Conservation (phyloP, 2,797 vertebrate species). For the Artibeus lituratus region DNA sequence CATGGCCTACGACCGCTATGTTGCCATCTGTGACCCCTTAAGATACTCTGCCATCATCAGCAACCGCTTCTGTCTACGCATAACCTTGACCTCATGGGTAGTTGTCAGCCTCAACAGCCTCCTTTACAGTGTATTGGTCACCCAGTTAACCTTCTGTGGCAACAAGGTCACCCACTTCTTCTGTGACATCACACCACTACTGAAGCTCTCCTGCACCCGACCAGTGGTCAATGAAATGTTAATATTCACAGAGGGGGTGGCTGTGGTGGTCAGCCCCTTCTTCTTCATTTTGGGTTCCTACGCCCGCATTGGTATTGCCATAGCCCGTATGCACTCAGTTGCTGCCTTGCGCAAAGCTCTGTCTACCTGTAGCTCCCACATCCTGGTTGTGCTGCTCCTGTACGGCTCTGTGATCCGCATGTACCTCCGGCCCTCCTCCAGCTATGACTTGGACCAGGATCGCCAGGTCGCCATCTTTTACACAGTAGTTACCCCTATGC, state of each 20-base stretch:
- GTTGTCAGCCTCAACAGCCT: constrained; percentile 68
- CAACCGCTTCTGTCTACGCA: constrained; percentile 45
- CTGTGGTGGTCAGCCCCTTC: constrained; percentile 70
- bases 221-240: constrained; percentile 68
- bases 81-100: constrained; percentile 63
- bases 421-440: constrained; percentile 66
- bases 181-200: constrained; percentile 73
- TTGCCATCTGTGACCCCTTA: constrained; percentile 73
- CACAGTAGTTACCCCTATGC: constrained; percentile 64
- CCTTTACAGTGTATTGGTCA: constrained; percentile 65
- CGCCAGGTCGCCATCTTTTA: constrained; percentile 70
- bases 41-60: constrained; percentile 63
- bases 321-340: constrained; percentile 36
- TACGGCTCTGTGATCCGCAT: constrained; percentile 68
- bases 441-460: constrained; percentile 63
- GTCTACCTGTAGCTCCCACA: constrained; percentile 69
- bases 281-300: constrained; percentile 73
- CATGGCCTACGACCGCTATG: constrained; percentile 72
- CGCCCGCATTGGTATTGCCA: constrained; percentile 25
- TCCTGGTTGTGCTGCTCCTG: constrained; percentile 68
- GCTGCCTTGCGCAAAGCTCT: constrained; percentile 64
- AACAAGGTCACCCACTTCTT: constrained; percentile 75
- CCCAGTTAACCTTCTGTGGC: constrained; percentile 65
- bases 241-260: constrained; percentile 69
- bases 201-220: constrained; percentile 70